Evolutionary conservation across 2,888 invertebrate genomes (phyloP), one percentile per base, ranked within the genome.

Genomic region (Tillus elongatus): DNA sequence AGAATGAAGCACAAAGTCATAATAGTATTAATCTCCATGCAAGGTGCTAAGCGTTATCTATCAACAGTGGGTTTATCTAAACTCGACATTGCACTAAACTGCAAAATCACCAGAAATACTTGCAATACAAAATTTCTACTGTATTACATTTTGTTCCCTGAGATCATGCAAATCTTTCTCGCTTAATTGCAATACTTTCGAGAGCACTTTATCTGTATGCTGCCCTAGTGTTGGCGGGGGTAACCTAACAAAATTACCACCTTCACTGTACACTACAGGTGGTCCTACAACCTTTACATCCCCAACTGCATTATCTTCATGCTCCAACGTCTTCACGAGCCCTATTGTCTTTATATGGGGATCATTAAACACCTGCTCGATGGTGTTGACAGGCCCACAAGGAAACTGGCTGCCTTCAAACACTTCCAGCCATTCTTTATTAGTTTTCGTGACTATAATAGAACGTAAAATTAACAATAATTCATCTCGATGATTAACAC

Each of bases 161-260:
- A 77, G 62, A 40, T 52, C 36, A n/a, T 73, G 48, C 50, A 89
- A 76, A 54, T 74, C 68, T 11, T 68, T 62, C 6, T 73, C 65
- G 31, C 72, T 66, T 54, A 81, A 85, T 1, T 75, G 72, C 29
- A 89, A 66, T 43, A 85, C 58, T 41, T 74, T 64, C n/a, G 64
- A 61, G 26, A 96, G 67, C 33, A 96, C 72, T 50, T 82, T 75
- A 40, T 69, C 68, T 0, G 96, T 95, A 56, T 97, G 93, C 59
- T 96, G 78, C 0, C 95, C 96, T 14, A 95, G 66, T 4, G 69
- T 64, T 0, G 96, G 96, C 0, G 96, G 93, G 1, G 90, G 75
- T 2, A 68, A 68, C 39, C 83, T 72, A 0, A 82, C 77, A 44
- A 67, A 63, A 57, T 89, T 88, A 1, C 74, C 73, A 0, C 81